These are phyloP conservation scores for Drosophila leonis DNA, from an alignment of 2,888 invertebrate species.

Conservation along the genomic window DNA sequence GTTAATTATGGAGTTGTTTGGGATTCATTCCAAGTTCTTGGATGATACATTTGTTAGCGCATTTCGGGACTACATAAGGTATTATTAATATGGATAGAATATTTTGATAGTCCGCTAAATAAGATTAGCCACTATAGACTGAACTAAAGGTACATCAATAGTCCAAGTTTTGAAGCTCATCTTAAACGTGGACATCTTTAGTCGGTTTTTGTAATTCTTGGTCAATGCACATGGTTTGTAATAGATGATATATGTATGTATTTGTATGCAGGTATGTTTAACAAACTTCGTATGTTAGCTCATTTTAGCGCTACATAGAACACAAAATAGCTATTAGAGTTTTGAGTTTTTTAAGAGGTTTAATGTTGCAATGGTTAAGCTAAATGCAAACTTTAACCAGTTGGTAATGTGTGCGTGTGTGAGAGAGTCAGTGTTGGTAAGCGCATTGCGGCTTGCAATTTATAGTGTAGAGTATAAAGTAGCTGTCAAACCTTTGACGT, in stretches of 20 bases:
- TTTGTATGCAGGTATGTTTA: neutral
- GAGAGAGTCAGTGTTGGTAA: slow-evolving; percentile 25
- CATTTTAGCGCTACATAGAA: slow-evolving; percentile 6
- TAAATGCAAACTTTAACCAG: slow-evolving; percentile 40
- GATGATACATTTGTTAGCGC: neutral
- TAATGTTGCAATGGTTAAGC: slow-evolving; percentile 45
- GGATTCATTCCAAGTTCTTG: neutral
- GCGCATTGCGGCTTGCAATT: slow-evolving; percentile 61
- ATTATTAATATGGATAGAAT: neutral
- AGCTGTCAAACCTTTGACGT: slow-evolving; percentile 90
- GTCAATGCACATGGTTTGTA: neutral
- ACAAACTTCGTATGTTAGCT: slow-evolving; percentile 9
- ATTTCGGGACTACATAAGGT: neutral
- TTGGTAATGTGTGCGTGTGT: slow-evolving; percentile 21
- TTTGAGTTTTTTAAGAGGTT: neutral
- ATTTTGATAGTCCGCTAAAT: neutral
- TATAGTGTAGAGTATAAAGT: slow-evolving; percentile 62
- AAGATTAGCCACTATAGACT: neutral
- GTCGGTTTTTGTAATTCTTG: neutral
- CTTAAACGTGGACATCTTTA: neutral
- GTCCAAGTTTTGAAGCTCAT: neutral
- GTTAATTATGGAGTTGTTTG: neutral
- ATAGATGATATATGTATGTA: slow-evolving; percentile 1
- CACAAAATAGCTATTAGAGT: neutral
- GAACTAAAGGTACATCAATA: neutral